These are phyloP conservation scores for Drosophila mayri DNA, from an alignment of 1,140 invertebrate species.

Conservation along the genomic window DNA sequence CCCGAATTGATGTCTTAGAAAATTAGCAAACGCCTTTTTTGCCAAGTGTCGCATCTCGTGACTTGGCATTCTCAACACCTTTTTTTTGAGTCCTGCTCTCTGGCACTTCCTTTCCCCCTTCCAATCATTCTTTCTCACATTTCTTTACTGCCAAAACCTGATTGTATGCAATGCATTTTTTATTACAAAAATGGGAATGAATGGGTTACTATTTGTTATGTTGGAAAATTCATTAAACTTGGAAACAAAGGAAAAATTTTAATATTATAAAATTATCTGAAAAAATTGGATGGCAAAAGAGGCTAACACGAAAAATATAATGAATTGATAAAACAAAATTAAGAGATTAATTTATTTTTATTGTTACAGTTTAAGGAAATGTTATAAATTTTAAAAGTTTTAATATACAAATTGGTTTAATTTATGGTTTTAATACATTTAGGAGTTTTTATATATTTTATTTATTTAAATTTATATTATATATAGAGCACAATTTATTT, in stretches of 20 bases:
- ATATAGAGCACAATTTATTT: no score
- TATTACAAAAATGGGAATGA: constrained; percentile 45
- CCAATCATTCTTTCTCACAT: constrained; percentile 1
- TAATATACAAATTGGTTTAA: no score
- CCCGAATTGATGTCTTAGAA: constrained; percentile 80
- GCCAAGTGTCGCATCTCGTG: constrained; percentile 28
- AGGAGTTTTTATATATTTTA: no score
- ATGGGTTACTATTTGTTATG: constrained; percentile 58
- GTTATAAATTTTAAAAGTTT: no score
- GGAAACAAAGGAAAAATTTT: background rate
- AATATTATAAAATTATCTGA: background rate
- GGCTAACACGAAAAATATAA: background rate
- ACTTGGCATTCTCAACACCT: constrained; percentile 55
- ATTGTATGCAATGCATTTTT: constrained; percentile 66
- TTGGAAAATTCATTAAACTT: constrained; percentile 19
- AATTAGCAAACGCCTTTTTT: constrained; percentile 64
- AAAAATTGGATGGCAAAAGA: background rate
- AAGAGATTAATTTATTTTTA: background rate
- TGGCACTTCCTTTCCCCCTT: background rate
- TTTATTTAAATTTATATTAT: no score
- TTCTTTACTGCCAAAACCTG: constrained; percentile 27
- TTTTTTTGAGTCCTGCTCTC: constrained; percentile 20
- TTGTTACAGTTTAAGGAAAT: no score
- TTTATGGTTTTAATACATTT: no score
- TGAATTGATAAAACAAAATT: no score